Evolutionary conservation across 2,113 vertebrate species (phyloP), one percentile per base, ranked within the genome.

Genomic region (Emydocephalus ijimae): DNA sequence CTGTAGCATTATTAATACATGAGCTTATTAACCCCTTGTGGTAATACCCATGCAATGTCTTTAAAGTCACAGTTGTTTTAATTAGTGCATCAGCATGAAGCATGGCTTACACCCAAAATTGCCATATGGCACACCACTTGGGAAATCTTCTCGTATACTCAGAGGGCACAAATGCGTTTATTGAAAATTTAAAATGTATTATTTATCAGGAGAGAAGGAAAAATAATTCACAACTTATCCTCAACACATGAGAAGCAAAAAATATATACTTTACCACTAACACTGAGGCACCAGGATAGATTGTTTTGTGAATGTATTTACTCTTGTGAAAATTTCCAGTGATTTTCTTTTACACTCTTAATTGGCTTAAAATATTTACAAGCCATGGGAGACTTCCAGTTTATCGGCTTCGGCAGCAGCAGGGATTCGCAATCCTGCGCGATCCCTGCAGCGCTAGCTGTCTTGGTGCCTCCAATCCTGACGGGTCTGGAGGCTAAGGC

Each of bases 41-140:
- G n/a, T 91, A 55, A 92, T 11, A 1, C 29, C 26, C 2, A 93
- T 87, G 57, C 29, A 89, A 85, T 55, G 18, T 0, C 26, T 94
- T 93, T 90, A 92, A 93, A 95, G 87, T 90, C 81, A 88, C 64
- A 91, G 54, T 94, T 61, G 52, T 91, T 95, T 93, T n/a, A 93
- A 91, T 93, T 69, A 92, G 43, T 14, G 39, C 55, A 94, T 59
- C 69, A 89, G 18, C 64, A 93, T 85, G 87, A 94, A 92, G 90
- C 39, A 92, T 50, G 55, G n/a, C 15, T 93, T 89, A 43, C 4
- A 64, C 85, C 48, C 89, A 93, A 91, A 88, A 48, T 45, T 57
- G 21, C 12, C 57, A 88, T 89, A 93, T 92, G 81, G 8, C 87
- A 34, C 52, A 59, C 12, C 59, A 14, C 87, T 93, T 85, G 88